Evolutionary conservation across 1,140 invertebrate species (phyloP), one percentile per base, ranked within the genome.

Genomic region (Brachionus calyciflorus): DNA sequence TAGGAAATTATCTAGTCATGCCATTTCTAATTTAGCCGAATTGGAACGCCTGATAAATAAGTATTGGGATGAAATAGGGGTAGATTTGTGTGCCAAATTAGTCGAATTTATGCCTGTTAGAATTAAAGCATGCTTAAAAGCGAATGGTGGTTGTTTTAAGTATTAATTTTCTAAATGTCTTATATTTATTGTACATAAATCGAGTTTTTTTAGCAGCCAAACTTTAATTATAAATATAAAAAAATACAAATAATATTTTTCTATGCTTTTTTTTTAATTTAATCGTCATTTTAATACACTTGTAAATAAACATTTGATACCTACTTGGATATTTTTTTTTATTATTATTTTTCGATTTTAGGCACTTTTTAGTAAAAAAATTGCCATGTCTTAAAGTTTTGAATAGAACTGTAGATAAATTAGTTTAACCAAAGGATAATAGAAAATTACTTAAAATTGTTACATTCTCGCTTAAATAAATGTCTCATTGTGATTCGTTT

Each of bases 61-160:
- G 48, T 49, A 49, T 49, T 49, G 48, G 48, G 24, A 49, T 14
- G 48, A 49, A 49, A 49, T 49, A 49, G 48, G 48, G 48, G 1
- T 49, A 5, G 46, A 12, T 48, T 48, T 51, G 26, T 51, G 12
- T 51, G 49, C 26, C 21, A 51, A 21, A 51, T 51, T 51, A 51
- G 49, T 51, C 12, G 49, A 51, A 21, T 21, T n/a, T 51, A 51
- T 51, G 49, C 49, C 10, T 24, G 9, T 51, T 21, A 51, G 49
- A 51, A 51, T 51, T 51, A 51, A 51, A 51, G 49, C 49, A 19
- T 51, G 49, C 26, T 24, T 51, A 51, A 51, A 51, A 51, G 49
- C 49, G 6, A 51, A 51, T 24, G 49, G 49, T 17, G 49, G 49
- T 2, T 24, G 49, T 21, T 51, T 51, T 48, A 48, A 48, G 46